Evolutionary conservation across 2,113 vertebrate genomes (phyloP), one percentile per base, ranked within the genome.

Genomic region (Spizaetus ornatus): DNA sequence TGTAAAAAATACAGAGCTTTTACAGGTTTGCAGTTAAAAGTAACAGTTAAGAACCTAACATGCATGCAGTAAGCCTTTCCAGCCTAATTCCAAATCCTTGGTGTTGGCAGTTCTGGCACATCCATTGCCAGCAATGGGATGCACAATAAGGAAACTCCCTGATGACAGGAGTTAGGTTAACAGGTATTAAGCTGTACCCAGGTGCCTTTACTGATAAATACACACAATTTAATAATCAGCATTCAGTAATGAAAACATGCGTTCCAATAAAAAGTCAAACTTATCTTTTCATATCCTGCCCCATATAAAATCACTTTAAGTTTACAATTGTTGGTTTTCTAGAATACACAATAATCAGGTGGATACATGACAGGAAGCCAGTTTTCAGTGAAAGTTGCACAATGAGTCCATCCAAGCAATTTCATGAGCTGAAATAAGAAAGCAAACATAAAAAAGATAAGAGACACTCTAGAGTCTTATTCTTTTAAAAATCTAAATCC

Each of bases 341-440:
- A 99, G 97, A 99, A 99, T 26, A 99, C 99, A 29, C 98, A 99
- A 91, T 98, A 99, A 92, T 99, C 99, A 47, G 98, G 96, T 38
- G 99, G 99, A 97, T 99, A 99, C 99, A 99, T 99, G 96, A 99
- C 98, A 56, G 99, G 99, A 58, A 99, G 98, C 99, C 99, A 99
- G 84, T 99, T 99, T 97, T 99, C 99, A 73, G 99, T 98, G 97
- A 99, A 99, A 96, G 98, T 98, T 62, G 99, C 98, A 96, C 99
- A 99, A 52, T 99, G 99, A 53, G 96, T 99, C 99, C 99, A 99
- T 98, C 98, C 98, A 62, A 99, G 99, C 89, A 99, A 98, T 90
- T 98, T 99, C 99, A 99, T 99, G 34, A 99, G 96, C 99, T 99
- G 91, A 59, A 97, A 84, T 81, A 93, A 96, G 93, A 26, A 92